Evolutionary conservation across 2,888 invertebrate genomes (phyloP).

Genomic region (Clusia tigrina): DNA sequence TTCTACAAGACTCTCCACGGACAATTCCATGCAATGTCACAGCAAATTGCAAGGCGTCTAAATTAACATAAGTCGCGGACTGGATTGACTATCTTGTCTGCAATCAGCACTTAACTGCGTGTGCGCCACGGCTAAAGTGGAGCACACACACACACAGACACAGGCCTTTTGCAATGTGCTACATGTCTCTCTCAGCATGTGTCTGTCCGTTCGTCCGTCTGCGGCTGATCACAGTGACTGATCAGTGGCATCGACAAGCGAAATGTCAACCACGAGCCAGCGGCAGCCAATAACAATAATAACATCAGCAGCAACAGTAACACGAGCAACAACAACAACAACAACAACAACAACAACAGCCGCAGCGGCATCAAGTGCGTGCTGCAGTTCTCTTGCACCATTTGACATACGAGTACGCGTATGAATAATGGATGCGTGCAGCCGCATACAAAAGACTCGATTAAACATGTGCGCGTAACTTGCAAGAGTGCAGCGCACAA

Average conservation of each 20-base stretch:
- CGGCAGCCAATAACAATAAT: slow-evolving; percentile 15
- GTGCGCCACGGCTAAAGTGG: neutral
- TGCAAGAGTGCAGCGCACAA: neutral
- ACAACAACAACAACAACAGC: slow-evolving; percentile 23
- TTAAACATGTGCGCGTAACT: neutral
- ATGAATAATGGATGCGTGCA: slow-evolving; percentile 1
- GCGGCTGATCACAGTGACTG: neutral
- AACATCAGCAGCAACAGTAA: slow-evolving; percentile 21
- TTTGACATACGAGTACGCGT: slow-evolving; percentile 18
- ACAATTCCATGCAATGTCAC: too few relatives aligned
- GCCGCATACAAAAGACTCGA: neutral
- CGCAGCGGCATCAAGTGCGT: slow-evolving; percentile 16
- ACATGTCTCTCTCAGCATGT: neutral
- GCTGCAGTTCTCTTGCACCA: too few relatives aligned
- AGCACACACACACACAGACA: too few relatives aligned
- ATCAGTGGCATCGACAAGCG: neutral
- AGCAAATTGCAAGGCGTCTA: neutral
- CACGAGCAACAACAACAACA: slow-evolving; percentile 15
- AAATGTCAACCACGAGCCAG: neutral
- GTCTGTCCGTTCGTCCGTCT: neutral
- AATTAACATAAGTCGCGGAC: neutral
- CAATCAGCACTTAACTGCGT: slow-evolving; percentile 20
- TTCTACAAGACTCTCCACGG: too few relatives aligned
- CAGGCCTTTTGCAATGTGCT: neutral
- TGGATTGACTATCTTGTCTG: slow-evolving; percentile 26